Evolutionary conservation across 1,140 invertebrate species (phyloP).

Genomic region (Panagrolaimus sp.): DNA sequence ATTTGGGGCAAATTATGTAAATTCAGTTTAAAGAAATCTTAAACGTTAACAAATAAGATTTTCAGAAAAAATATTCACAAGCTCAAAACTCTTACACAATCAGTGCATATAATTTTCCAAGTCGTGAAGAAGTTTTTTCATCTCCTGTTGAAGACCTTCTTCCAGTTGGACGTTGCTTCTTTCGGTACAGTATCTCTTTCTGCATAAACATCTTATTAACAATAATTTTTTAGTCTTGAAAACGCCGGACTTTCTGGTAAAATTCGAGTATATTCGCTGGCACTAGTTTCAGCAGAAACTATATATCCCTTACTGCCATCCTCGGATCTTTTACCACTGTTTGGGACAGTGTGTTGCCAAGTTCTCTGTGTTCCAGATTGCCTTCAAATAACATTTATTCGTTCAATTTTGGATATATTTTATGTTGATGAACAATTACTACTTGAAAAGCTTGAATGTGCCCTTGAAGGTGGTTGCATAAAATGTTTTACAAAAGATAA

Average conservation of each 20-base stretch:
- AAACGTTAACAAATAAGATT: neutral
- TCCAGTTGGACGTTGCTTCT: constrained; percentile 6
- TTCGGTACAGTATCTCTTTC: neutral
- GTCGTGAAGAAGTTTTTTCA: constrained; percentile 9
- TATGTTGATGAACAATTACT: constrained; percentile 5
- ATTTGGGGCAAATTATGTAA: neutral
- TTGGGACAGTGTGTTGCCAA: constrained; percentile 1
- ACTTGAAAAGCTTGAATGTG: neutral
- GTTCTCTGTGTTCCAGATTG: neutral
- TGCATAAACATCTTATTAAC: no score
- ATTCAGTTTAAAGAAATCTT: neutral
- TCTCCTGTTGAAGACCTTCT: neutral
- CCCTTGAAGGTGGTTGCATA: neutral
- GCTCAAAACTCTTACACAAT: constrained; percentile 4
- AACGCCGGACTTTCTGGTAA: neutral
- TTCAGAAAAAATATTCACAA: constrained; percentile 12
- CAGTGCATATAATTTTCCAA: constrained; percentile 2
- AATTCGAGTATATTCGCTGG: neutral
- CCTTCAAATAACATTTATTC: neutral
- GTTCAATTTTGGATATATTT: neutral
- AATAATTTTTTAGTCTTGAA: neutral
- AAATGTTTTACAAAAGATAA: constrained; percentile 1
- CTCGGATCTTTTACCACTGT: neutral
- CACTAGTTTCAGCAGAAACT: neutral
- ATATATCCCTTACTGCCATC: neutral